These are phyloP conservation scores for Holothuria scabra DNA, from an alignment of 53 echinoderm and acorn worm species.

Conservation along the genomic window DNA sequence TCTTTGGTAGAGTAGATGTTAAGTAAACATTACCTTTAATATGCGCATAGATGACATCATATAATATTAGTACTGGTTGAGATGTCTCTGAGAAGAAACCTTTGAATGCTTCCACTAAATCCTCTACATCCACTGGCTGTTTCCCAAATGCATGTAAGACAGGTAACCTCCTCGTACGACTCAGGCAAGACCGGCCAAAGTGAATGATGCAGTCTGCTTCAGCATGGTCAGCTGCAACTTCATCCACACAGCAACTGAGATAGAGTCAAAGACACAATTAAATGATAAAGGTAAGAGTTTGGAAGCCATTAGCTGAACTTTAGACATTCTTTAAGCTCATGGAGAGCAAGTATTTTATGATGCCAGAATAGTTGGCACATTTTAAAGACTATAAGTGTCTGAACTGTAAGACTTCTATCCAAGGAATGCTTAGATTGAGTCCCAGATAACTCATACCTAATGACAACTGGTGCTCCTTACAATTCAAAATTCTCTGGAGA, in stretches of 20 bases:
- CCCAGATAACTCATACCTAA: too few species aligned
- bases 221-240: slow-evolving; percentile 87
- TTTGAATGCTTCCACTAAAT: slow-evolving; percentile 54
- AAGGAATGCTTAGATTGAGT: too few species aligned
- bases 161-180: slow-evolving; percentile 79
- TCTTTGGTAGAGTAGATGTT: too few species aligned
- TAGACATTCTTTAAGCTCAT: too few species aligned
- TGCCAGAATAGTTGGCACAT: too few species aligned
- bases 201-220: slow-evolving; percentile 92
- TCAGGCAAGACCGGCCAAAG: slow-evolving; percentile 89
- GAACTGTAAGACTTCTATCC: too few species aligned
- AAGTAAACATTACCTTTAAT: slow-evolving; percentile 55
- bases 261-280: neutral
- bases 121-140: slow-evolving; percentile 62
- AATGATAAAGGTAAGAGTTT: neutral
- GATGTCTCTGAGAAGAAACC: slow-evolving; percentile 44
- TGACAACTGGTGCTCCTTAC: too few species aligned
- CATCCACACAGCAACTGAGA: slow-evolving; percentile 95
- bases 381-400: too few species aligned
- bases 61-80: slow-evolving; percentile 71
- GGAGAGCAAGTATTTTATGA: too few species aligned
- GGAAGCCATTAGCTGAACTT: too few species aligned
- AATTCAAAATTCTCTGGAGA: too few species aligned
- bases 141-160: slow-evolving; percentile 88
- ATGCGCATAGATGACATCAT: slow-evolving; percentile 87